Evolutionary conservation across 35 echinoderm and acorn worm genomes (phyloP).

Genomic region (Lytechinus variegatus): DNA sequence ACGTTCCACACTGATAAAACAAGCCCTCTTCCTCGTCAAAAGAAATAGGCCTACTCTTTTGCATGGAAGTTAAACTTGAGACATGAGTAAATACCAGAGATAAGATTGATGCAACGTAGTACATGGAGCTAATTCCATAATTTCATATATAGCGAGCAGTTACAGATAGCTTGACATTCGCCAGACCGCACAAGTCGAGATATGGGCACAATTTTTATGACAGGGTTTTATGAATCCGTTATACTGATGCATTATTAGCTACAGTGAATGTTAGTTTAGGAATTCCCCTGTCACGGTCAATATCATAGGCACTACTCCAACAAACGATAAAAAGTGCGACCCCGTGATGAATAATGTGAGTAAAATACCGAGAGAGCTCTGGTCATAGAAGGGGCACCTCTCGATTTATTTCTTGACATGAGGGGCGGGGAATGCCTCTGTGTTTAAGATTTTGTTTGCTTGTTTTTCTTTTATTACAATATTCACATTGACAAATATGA

Average conservation of each 20-base stretch:
- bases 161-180: background rate
- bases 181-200: background rate
- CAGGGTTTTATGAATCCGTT: background rate
- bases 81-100: too few species aligned
- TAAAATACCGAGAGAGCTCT: background rate
- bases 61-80: too few species aligned
- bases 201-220: background rate
- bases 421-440: background rate
- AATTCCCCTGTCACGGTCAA: background rate
- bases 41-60: too few species aligned
- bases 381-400: background rate
- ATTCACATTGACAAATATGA: too few species aligned
- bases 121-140: too few species aligned
- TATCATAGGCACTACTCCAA: background rate
- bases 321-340: background rate
- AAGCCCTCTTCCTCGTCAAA: too few species aligned
- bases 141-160: too few species aligned
- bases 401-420: background rate
- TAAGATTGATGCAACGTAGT: too few species aligned
- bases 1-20: too few species aligned
- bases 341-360: background rate
- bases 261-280: background rate
- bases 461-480: too few species aligned
- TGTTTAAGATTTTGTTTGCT: too few species aligned
- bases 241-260: background rate